Base-by-base conservation (phyloP, 1,140 invertebrate species). In the Condylostylus longicornis region DNA sequence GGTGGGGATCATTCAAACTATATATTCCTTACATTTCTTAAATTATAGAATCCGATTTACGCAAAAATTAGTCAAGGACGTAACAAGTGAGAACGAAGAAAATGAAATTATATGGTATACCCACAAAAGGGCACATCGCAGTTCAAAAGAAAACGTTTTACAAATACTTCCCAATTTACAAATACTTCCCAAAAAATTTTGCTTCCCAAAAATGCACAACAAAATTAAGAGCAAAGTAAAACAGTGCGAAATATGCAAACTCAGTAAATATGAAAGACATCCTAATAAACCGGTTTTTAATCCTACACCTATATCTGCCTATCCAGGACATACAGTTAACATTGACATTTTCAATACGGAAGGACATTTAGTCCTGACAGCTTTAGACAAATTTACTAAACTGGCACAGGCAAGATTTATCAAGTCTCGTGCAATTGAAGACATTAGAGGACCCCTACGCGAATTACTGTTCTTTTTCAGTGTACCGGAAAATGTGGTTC, bases 301-400 rank as follows among this genome's bases (percentile, higher is more conserved):
- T 34, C 31, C 29, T 10, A 38, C 35, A n/a, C 34, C 42, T 2
- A 43, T 43, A 5, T 38, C 42, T 4, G 15, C 8, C 5, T 43
- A 40, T 10, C 37, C 37, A 4, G 38, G 38, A 20, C n/a, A 37
- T 2, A 43, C 33, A 7, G 19, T 43, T 12, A 29, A 41, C 13
- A 33, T 41, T 9, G 38, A 43, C 23, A 13, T 37, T 1, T 41
- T 32, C 10, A 5, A 10, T 8, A 35, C 37, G 5, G 8, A 39
- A 33, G 33, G 27, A 20, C 1, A 37, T 3, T 4, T 30, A 35
- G 18, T 42, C 7, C 33, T 45, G 8, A 42, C 37, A 4, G 37
- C 37, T 5, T 34, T 45, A 21, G 40, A 42, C 25, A 45, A 44
- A 36, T 45, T 45, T 19, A 39, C 40, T 12, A 45, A 45, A 31